These are phyloP conservation scores for Temnopleurus reevesii DNA, from an alignment of 53 echinoderm and acorn worm genomes.

Conservation along the genomic window DNA sequence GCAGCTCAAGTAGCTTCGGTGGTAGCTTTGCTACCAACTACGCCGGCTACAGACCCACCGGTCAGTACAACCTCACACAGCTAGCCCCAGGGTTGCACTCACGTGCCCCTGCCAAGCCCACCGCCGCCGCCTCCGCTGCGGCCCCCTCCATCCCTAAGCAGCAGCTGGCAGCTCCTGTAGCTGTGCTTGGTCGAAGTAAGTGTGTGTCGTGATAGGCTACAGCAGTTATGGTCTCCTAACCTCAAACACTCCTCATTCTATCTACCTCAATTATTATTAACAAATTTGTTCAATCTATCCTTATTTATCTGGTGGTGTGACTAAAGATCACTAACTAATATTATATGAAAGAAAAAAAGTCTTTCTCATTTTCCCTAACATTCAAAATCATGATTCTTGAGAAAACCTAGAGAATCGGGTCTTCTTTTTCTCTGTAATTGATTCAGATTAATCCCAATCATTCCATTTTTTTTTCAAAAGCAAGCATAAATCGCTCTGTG, in stretches of 20 bases:
- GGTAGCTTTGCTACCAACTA: slow-evolving; percentile 90
- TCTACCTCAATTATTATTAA: slow-evolving; percentile 21
- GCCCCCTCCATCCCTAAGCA: not conserved
- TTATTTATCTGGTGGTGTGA: not conserved
- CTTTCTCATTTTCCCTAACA: not conserved
- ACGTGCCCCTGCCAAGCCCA: not conserved
- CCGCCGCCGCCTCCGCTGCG: not conserved
- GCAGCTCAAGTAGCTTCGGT: slow-evolving; percentile 72
- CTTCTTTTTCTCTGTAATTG: not conserved
- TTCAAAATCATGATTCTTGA: not conserved
- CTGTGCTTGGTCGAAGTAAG: slow-evolving; percentile 18
- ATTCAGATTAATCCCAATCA: slow-evolving; percentile 7
- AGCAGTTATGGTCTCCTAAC: slow-evolving; percentile 7
- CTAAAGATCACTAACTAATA: not conserved
- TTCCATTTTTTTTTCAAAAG: not conserved
- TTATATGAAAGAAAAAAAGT: no score
- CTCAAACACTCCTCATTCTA: slow-evolving; percentile 14
- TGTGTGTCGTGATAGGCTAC: slow-evolving; percentile 31
- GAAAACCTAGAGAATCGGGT: not conserved
- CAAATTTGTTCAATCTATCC: not conserved
- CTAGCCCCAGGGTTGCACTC: slow-evolving; percentile 23
- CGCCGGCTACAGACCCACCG: slow-evolving; percentile 78
- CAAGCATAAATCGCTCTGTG: not conserved
- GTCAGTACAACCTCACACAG: slow-evolving; percentile 51
- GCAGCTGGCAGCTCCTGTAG: not conserved